These are phyloP conservation scores for Mesaphorura yosii DNA, from an alignment of 1,140 invertebrate species.

Conservation along the genomic window DNA sequence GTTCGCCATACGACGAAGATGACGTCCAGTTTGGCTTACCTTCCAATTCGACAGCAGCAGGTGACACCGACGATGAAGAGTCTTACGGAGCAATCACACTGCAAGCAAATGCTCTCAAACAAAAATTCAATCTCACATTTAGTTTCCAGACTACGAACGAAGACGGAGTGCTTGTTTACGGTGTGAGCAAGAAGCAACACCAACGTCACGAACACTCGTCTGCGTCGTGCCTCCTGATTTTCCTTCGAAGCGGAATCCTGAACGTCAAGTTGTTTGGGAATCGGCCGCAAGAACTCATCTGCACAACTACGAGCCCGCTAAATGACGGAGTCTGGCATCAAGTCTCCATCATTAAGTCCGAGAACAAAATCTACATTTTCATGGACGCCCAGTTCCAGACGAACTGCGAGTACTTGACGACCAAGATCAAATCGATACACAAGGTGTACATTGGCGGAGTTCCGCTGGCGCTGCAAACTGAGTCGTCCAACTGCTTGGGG, in stretches of 20 bases:
- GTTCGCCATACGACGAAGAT: conserved; percentile 14
- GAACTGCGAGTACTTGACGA: conserved; percentile 50
- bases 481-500: no score
- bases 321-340: conserved; percentile 76
- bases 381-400: conserved; percentile 47
- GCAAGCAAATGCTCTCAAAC: conserved; percentile 51
- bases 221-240: conserved; percentile 58
- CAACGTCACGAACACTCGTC: background rate
- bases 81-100: conserved; percentile 61
- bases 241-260: conserved; percentile 58
- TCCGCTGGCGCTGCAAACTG: no score
- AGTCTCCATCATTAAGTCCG: conserved; percentile 48
- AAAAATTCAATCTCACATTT: conserved; percentile 62
- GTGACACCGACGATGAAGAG: conserved; percentile 57
- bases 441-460: conserved; percentile 68
- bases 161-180: conserved; percentile 65
- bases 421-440: conserved; percentile 52
- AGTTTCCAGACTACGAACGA: conserved; percentile 75
- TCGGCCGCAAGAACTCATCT: conserved; percentile 49
- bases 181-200: conserved; percentile 46
- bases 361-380: conserved; percentile 51
- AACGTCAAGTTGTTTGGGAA: conserved; percentile 54
- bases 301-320: conserved; percentile 43
- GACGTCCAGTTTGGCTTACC: conserved; percentile 67
- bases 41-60: no score